phyloP scores from a whole-genome alignment of 2,113 vertebrate genomes.

The Nannospalax galili region DNA sequence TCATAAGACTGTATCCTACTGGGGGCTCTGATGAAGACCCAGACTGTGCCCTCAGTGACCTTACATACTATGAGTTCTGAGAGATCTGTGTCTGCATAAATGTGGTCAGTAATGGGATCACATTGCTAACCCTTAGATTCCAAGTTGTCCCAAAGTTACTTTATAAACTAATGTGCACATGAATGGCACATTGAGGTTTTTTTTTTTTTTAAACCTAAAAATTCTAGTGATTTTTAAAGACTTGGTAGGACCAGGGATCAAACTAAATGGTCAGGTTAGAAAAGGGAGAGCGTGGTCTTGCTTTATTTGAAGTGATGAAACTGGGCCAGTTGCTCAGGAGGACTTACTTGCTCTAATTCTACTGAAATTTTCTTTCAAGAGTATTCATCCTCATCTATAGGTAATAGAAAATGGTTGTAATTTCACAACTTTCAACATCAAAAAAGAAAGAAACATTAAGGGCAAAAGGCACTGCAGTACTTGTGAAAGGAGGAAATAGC shows the following conservation, averaged over 20 bases:
- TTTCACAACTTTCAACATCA: constrained; percentile 36
- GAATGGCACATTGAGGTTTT: neutral
- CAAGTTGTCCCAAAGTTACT: neutral
- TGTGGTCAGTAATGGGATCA: neutral
- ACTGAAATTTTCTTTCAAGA: neutral
- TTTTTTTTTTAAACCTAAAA: neutral
- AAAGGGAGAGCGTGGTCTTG: constrained; percentile 6
- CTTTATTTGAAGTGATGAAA: constrained; percentile 42
- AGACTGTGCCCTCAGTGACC: neutral
- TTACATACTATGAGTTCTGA: neutral
- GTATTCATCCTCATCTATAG: neutral
- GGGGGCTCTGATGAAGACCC: constrained; percentile 17
- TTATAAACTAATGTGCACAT: neutral
- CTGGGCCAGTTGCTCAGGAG: neutral
- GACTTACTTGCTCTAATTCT: neutral
- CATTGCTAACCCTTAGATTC: neutral
- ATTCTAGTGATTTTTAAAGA: neutral
- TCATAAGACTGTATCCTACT: neutral
- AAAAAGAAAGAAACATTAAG: constrained; percentile 15
- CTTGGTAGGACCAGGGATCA: neutral
- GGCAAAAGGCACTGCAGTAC: constrained; percentile 2
- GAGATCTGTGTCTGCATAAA: neutral
- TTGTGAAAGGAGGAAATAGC: neutral
- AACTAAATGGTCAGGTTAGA: neutral
- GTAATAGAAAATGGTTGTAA: neutral